Conservation (phyloP, 1,140 invertebrate genomes). For the Lordiphosa collinella region DNA sequence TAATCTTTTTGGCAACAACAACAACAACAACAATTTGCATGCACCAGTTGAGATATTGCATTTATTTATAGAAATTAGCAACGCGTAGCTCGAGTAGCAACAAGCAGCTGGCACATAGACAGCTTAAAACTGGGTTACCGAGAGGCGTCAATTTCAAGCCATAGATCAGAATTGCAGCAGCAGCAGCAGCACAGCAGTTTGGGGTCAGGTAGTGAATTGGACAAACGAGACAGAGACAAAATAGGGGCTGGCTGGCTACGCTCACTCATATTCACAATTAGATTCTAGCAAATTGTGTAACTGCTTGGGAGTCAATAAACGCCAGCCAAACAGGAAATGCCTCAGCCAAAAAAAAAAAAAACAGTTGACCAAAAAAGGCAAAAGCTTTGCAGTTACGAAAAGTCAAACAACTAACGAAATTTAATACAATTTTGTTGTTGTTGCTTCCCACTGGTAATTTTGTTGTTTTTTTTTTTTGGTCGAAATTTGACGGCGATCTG, state of each 20-base stretch:
- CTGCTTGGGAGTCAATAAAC: slow-evolving; percentile 42
- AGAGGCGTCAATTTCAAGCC: slow-evolving; percentile 20
- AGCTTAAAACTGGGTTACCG: slow-evolving; percentile 56
- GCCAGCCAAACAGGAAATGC: slow-evolving; percentile 67
- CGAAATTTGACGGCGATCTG: slow-evolving; percentile 67
- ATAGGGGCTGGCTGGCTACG: slow-evolving; percentile 28
- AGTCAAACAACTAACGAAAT: slow-evolving; percentile 70
- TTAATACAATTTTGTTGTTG: slow-evolving; percentile 65
- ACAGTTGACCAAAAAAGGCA: slow-evolving; percentile 69
- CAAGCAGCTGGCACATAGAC: slow-evolving; percentile 48
- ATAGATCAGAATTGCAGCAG: too few relatives aligned
- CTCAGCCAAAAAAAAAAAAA: slow-evolving; percentile 54
- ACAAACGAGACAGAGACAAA: slow-evolving; percentile 53
- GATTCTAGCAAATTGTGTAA: slow-evolving; percentile 43
- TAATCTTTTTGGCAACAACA: neutral
- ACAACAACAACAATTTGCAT: slow-evolving; percentile 15
- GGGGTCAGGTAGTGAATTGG: slow-evolving; percentile 33
- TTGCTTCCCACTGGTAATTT: slow-evolving; percentile 59
- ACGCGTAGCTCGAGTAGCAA: slow-evolving; percentile 31
- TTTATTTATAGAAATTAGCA: slow-evolving; percentile 70
- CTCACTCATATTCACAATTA: slow-evolving; percentile 18
- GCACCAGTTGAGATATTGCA: slow-evolving; percentile 22
- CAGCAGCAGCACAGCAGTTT: slow-evolving; percentile 4
- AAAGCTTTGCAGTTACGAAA: slow-evolving; percentile 59
- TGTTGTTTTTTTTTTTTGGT: slow-evolving; percentile 40